These are phyloP conservation scores for Atta texana DNA, from an alignment of 1,140 invertebrate species.

Conservation along the genomic window DNA sequence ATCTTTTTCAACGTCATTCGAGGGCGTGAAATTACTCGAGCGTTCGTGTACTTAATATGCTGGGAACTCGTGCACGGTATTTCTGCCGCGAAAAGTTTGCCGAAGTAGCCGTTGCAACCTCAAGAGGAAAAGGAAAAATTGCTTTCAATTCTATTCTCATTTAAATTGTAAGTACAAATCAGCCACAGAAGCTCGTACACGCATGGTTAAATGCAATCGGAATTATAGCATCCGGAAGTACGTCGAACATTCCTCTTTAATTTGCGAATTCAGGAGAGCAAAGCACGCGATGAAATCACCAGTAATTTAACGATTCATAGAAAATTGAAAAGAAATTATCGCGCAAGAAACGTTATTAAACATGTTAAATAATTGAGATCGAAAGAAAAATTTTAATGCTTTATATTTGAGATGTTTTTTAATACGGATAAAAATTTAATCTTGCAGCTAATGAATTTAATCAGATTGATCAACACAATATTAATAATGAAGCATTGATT, in stretches of 20 bases:
- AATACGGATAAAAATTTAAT: background rate
- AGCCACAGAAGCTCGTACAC: background rate
- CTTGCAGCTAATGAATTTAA: background rate
- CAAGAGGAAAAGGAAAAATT: constrained; percentile 43
- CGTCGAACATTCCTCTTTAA: background rate
- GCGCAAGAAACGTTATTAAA: background rate
- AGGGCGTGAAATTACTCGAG: constrained; percentile 18
- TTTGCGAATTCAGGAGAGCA: background rate
- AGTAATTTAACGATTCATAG: background rate
- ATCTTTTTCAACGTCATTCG: constrained; percentile 1
- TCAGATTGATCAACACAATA: background rate
- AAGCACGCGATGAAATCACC: background rate
- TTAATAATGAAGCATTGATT: constrained; percentile 17
- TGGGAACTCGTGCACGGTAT: constrained; percentile 21
- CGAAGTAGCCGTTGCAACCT: background rate
- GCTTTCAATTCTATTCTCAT: constrained; percentile 31
- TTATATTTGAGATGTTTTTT: background rate
- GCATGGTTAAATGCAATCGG: constrained; percentile 21
- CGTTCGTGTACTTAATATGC: constrained; percentile 34
- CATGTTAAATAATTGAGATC: background rate
- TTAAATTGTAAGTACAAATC: constrained; percentile 45
- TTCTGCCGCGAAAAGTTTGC: constrained; percentile 25
- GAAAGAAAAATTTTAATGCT: background rate
- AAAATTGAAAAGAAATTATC: background rate
- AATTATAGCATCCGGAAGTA: constrained; percentile 39